phyloP scores from a whole-genome alignment of 2,888 invertebrate species.

The Hirtodrosophila duncani region DNA sequence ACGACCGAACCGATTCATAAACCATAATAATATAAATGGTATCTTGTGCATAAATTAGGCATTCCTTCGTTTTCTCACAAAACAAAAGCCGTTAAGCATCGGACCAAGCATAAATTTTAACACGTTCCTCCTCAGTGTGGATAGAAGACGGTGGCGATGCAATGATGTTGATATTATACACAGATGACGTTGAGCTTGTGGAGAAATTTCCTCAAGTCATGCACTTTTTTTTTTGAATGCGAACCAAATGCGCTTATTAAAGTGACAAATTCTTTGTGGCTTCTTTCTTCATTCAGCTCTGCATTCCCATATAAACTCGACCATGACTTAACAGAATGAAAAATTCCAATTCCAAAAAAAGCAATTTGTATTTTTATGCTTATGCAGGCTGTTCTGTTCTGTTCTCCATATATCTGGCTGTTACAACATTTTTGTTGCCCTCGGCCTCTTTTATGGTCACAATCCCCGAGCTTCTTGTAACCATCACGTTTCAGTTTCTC shows the following conservation, averaged over 20 bases:
- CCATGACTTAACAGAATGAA: conserved; percentile 55
- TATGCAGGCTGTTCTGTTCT: conserved; percentile 45
- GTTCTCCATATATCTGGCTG: too few relatives aligned
- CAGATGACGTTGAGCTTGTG: conserved; percentile 2
- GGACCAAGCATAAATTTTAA: conserved; percentile 37
- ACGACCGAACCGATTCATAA: conserved; percentile 57
- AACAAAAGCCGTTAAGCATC: conserved; percentile 31
- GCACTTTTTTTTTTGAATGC: conserved; percentile 19
- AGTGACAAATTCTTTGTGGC: conserved; percentile 55
- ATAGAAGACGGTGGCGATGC: conserved; percentile 4
- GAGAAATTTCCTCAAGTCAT: conserved; percentile 45
- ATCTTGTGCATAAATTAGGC: conserved; percentile 56
- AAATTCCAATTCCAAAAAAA: conserved; percentile 32
- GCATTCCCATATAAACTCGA: conserved; percentile 10
- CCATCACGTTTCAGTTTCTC: conserved; percentile 38
- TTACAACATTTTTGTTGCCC: conserved; percentile 46
- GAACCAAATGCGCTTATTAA: conserved; percentile 61
- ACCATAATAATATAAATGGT: conserved; percentile 57
- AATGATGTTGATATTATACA: conserved; percentile 28
- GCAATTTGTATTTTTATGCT: conserved; percentile 40
- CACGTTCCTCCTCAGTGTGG: conserved; percentile 36
- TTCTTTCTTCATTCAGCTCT: conserved; percentile 3
- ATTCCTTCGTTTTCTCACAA: conserved; percentile 5
- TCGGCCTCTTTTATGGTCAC: conserved; percentile 43
- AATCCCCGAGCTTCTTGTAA: conserved; percentile 49